Conservation (phyloP, 2,888 invertebrate species). For the Drosophila tripunctata region DNA sequence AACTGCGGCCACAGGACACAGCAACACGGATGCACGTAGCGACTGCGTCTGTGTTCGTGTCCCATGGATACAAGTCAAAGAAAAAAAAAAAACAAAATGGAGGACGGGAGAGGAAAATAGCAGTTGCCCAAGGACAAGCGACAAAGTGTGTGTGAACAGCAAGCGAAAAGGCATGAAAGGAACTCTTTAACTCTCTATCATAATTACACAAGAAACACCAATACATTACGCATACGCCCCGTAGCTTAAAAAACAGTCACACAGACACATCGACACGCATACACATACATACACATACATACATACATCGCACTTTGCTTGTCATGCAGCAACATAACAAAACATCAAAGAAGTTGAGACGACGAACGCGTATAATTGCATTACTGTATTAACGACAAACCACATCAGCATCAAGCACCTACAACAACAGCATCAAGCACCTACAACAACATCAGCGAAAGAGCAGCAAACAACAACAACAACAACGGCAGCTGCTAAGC, state of each 20-base stretch:
- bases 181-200: constrained; percentile 16
- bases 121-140: constrained; percentile 68
- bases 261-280: no score
- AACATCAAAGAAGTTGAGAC: constrained; percentile 75
- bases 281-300: constrained; percentile 25
- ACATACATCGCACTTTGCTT: constrained; percentile 71
- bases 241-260: no score
- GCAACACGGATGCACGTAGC: constrained; percentile 56
- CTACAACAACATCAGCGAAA: constrained; percentile 35
- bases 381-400: constrained; percentile 69
- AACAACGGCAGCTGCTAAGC: constrained; percentile 35
- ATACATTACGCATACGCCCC: constrained; percentile 51
- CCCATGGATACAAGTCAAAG: constrained; percentile 65
- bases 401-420: constrained; percentile 38
- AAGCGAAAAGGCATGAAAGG: constrained; percentile 8
- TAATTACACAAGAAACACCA: constrained; percentile 11
- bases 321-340: constrained; percentile 72
- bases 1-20: constrained; percentile 40
- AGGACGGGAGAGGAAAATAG: constrained; percentile 54
- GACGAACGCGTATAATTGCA: constrained; percentile 75
- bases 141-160: constrained; percentile 68
- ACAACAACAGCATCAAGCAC: constrained; percentile 22
- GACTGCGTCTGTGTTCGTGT: constrained; percentile 46
- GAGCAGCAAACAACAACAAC: constrained; percentile 38
- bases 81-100: no score